Evolutionary conservation across 2,888 invertebrate species (phyloP).

Genomic region (Pandemis heparana): DNA sequence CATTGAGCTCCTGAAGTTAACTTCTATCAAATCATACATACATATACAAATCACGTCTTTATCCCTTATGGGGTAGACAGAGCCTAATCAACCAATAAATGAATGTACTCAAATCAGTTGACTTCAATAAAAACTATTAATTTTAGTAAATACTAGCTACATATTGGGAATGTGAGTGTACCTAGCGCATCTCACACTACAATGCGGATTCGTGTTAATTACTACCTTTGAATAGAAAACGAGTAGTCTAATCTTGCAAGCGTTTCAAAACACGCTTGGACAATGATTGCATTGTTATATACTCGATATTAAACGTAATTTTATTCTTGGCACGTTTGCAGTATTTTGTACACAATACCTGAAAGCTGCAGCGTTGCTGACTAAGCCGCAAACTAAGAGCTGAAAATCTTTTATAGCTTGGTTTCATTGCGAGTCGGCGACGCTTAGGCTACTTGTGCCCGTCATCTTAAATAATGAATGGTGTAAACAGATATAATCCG

Average conservation of each 20-base stretch:
- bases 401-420: slow-evolving; percentile 18
- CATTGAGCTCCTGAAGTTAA: no score
- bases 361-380: background rate
- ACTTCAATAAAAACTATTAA: no score
- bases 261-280: background rate
- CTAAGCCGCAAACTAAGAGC: slow-evolving; percentile 5
- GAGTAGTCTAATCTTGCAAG: background rate
- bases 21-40: no score
- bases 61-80: no score
- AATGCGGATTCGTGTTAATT: background rate
- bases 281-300: slow-evolving; percentile 1
- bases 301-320: background rate
- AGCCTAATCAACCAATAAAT: no score
- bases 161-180: background rate
- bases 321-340: background rate
- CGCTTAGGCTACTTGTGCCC: slow-evolving; percentile 32
- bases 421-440: slow-evolving; percentile 3
- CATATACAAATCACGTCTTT: no score
- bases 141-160: slow-evolving; percentile 9
- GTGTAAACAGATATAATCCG: slow-evolving; percentile 50
- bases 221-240: background rate
- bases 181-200: no score
- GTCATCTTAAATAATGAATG: slow-evolving; percentile 63
- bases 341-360: background rate
- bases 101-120: no score